A percentile compares a stretch with the other conserved stretches of the same genome.
Conservation (phyloP, 1,140 invertebrate species). For the Radopholus similis region DNA sequence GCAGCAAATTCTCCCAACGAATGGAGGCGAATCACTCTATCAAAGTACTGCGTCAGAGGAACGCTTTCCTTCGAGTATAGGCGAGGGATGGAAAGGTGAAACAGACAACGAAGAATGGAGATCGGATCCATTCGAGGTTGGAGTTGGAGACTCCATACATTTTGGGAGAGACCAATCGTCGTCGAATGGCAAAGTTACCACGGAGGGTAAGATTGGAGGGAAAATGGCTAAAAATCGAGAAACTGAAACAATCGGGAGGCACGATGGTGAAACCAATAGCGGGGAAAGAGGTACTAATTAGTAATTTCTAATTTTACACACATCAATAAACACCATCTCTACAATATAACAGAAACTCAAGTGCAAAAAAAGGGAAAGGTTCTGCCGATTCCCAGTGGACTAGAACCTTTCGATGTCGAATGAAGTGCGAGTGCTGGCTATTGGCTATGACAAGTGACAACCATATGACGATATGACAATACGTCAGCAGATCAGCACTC, state of each 20-base stretch:
- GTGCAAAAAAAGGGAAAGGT: background rate
- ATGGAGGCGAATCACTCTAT: background rate
- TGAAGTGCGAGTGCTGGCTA: too few relatives aligned
- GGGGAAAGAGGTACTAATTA: background rate
- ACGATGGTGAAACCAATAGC: background rate
- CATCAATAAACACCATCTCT: too few relatives aligned
- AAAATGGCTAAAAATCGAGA: background rate
- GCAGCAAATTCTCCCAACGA: background rate
- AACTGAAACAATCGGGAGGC: background rate
- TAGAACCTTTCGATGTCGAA: background rate
- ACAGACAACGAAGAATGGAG: background rate
- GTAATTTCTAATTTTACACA: too few relatives aligned
- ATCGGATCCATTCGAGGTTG: too few relatives aligned
- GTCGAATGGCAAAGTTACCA: too few relatives aligned
- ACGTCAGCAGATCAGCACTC: too few relatives aligned
- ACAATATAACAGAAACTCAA: background rate
- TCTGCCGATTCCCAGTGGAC: background rate
- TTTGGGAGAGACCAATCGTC: too few relatives aligned
- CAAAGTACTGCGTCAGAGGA: conserved; percentile 8
- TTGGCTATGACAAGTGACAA: too few relatives aligned
- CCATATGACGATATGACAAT: too few relatives aligned
- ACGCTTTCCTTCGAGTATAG: conserved; percentile 20
- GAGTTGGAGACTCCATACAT: too few relatives aligned
- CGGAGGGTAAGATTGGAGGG: too few relatives aligned
- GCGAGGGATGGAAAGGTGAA: conserved; percentile 23